Evolutionary conservation across 2,113 vertebrate genomes (phyloP), one percentile per base, ranked within the genome.

Genomic region (Mirounga angustirostris): DNA sequence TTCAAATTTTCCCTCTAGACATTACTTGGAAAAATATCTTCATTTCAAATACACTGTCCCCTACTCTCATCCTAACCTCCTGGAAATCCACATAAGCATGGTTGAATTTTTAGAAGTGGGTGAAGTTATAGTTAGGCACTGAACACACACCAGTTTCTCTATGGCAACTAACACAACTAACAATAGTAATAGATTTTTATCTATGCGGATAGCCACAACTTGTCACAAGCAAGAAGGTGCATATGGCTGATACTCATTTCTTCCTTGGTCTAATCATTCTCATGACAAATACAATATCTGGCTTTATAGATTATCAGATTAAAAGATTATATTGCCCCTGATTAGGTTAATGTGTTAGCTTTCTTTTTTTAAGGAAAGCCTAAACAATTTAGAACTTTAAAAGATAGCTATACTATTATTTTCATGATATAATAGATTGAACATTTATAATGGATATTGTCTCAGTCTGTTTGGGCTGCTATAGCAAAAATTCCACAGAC

Each of bases 311-410:
- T 24, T 36, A 71, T 2, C 43, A 40, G 18, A 46, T 50, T 79
- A 65, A 74, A 94, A 58, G 15, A 83, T 88, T 30, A 21, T 50
- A n/a, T 85, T 59, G n/a, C 8, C 46, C 46, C 46, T 46, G 46
- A 69, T 88, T n/a, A 91, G 52, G n/a, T 61, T 89, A 81, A 83
- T n/a, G 76, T 61, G 33, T 88, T 95, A 83, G 67, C 28, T 54
- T 54, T 58, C 21, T 69, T 82, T 90, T 71, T 93, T 71, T 50
- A 6, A 93, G 56, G 14, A 71, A 52, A 94, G 69, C 10, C 24
- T 58, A 92, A 73, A 40, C 36, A 85, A 52, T 80, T 89, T 85
- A 89, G 46, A 89, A 79, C 65, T 69, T 33, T n/a, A 92, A 82
- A 87, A 67, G n/a, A 59, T 3, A 56, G 56, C 33, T 59, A 67